Percentiles rank a stretch among this genome's conserved stretches.
Evolutionary conservation across 2,888 invertebrate species (phyloP).

Genomic region (Aproaerema taeniolella): DNA sequence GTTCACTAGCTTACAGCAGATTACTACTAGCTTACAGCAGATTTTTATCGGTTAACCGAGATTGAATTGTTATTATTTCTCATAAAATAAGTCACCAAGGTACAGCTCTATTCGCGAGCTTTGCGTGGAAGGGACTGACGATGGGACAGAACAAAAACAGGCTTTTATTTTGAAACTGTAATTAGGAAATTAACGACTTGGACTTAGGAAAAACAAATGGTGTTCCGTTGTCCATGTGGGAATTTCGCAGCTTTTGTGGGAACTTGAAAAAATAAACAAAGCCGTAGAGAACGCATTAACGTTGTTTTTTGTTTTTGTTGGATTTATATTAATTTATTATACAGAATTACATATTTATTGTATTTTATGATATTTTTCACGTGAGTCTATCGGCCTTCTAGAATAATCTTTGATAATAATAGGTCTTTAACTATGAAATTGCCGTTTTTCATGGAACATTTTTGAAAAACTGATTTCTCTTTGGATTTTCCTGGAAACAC

Average conservation of each 20-base stretch:
- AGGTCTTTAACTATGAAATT: too few relatives aligned
- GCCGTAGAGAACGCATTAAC: conserved; percentile 14
- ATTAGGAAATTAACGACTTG: conserved; percentile 72
- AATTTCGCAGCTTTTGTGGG: conserved; percentile 37
- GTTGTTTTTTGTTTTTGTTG: conserved; percentile 3
- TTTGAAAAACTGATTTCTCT: too few relatives aligned
- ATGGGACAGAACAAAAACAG: conserved; percentile 54
- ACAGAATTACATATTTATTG: background rate
- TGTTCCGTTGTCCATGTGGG: conserved; percentile 49
- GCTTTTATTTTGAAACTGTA: conserved; percentile 68
- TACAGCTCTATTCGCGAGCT: conserved; percentile 1
- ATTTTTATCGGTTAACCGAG: too few relatives aligned
- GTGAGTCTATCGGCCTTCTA: too few relatives aligned
- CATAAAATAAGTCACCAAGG: too few relatives aligned
- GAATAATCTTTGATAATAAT: too few relatives aligned
- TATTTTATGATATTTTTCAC: too few relatives aligned
- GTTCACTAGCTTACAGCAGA: too few relatives aligned
- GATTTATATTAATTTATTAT: background rate
- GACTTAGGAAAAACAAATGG: conserved; percentile 62
- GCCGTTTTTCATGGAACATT: too few relatives aligned
- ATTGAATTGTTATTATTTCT: too few relatives aligned
- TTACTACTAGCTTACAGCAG: too few relatives aligned
- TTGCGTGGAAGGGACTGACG: conserved; percentile 46
- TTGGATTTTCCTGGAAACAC: too few relatives aligned
- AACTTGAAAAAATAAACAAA: conserved; percentile 42